Evolutionary conservation across 2,113 vertebrate genomes (phyloP).

Genomic region (Cryptotis parvus): DNA sequence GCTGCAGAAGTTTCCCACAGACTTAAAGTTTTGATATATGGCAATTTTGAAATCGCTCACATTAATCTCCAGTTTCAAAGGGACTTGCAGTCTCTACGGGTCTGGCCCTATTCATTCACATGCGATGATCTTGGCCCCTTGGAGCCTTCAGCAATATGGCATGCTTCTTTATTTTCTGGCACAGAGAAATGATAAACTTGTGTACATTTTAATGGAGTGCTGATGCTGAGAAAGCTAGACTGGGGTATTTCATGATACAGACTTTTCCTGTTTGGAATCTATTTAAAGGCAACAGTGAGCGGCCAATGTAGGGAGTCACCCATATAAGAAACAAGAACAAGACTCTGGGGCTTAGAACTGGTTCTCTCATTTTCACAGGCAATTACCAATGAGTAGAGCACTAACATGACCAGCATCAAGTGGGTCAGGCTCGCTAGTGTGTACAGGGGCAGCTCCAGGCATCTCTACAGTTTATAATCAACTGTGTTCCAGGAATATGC

Average conservation of each 20-base stretch:
- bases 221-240: background rate
- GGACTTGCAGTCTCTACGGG: background rate
- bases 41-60: conserved; percentile 64
- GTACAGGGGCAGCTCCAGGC: background rate
- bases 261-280: background rate
- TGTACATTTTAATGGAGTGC: background rate
- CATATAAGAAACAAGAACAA: background rate
- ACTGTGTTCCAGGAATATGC: background rate
- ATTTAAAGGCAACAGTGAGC: background rate
- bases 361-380: background rate
- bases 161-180: conserved; percentile 37
- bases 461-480: background rate
- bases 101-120: conserved; percentile 35
- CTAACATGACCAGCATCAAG: background rate
- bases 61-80: conserved; percentile 68
- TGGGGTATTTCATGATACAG: background rate
- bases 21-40: conserved; percentile 69
- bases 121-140: background rate
- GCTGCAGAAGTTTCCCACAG: conserved; percentile 67
- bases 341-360: background rate
- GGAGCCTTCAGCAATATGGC: background rate
- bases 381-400: background rate
- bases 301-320: background rate
- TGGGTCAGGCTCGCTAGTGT: rapidly evolving
- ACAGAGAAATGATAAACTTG: background rate